Percentiles rank a stretch among this genome's conserved stretches.
These are phyloP conservation scores for Brevimyrus niger DNA, from an alignment of 2,113 vertebrate genomes.

Conservation along the genomic window DNA sequence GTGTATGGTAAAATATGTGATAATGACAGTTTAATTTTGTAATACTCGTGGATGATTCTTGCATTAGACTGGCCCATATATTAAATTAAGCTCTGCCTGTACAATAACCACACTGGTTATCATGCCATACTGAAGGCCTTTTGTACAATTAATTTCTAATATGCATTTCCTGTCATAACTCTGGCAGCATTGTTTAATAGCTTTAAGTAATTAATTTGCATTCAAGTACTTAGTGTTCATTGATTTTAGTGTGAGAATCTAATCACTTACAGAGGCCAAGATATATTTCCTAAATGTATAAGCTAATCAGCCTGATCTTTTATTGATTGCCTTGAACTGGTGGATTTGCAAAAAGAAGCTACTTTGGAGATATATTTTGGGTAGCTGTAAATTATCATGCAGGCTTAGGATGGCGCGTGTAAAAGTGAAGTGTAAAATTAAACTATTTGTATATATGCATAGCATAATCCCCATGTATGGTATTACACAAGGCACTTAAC, in stretches of 20 bases:
- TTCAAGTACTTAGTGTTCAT: constrained; percentile 12
- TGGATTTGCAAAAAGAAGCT: neutral
- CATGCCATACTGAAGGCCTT: neutral
- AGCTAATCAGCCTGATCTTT: constrained; percentile 17
- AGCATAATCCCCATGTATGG: neutral
- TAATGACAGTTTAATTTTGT: constrained; percentile 7
- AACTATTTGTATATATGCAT: neutral
- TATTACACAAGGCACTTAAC: neutral
- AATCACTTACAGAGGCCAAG: constrained; percentile 13
- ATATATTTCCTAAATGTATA: constrained; percentile 11
- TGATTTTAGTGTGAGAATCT: constrained; percentile 13
- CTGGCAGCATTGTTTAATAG: constrained; percentile 1
- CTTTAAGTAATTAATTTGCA: constrained; percentile 16
- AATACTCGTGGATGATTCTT: neutral
- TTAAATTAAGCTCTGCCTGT: neutral
- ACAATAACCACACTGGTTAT: neutral
- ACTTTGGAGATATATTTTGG: neutral
- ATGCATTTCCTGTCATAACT: constrained; percentile 13
- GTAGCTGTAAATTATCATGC: neutral
- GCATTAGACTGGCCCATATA: neutral
- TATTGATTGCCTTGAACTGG: constrained; percentile 13
- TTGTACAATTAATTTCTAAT: constrained; percentile 2
- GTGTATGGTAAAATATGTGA: neutral
- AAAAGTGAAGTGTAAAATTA: neutral
- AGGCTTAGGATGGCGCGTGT: neutral